Percentiles rank a stretch among this genome's conserved stretches.
These are phyloP conservation scores for Erebia ligea DNA, from an alignment of 2,888 invertebrate species.

Conservation along the genomic window DNA sequence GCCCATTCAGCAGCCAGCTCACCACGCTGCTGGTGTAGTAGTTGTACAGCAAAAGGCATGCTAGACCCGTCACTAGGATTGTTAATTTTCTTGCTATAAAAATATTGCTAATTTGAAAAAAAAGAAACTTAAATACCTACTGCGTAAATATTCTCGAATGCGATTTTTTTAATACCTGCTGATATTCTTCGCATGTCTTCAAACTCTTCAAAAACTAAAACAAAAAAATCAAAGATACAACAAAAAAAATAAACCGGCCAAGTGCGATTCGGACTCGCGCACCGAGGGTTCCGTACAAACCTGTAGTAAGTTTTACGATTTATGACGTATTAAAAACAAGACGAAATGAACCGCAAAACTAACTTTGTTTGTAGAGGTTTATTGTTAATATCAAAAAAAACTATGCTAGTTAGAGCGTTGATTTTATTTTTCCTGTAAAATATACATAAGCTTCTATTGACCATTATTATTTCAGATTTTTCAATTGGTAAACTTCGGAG, in stretches of 20 bases:
- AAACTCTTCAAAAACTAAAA: slow-evolving; percentile 67
- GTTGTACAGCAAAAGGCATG: slow-evolving; percentile 77
- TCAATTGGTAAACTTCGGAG: too few species aligned
- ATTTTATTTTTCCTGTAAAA: too few species aligned
- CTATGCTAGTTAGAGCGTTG: too few species aligned
- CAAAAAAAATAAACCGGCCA: not conserved
- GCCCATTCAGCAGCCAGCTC: slow-evolving; percentile 79
- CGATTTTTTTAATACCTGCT: slow-evolving; percentile 50
- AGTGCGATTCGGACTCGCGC: too few species aligned
- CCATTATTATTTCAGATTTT: too few species aligned
- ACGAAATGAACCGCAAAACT: too few species aligned
- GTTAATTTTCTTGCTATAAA: slow-evolving; percentile 61
- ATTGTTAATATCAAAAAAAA: too few species aligned
- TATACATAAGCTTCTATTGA: too few species aligned
- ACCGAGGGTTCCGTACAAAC: too few species aligned
- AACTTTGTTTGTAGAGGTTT: too few species aligned
- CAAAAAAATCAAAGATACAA: slow-evolving; percentile 9
- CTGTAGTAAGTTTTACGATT: too few species aligned
- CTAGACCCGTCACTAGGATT: slow-evolving; percentile 64
- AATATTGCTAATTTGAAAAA: not conserved
- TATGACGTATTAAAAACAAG: too few species aligned
- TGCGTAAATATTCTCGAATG: not conserved
- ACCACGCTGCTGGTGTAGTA: slow-evolving; percentile 85
- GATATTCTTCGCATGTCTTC: slow-evolving; percentile 49
- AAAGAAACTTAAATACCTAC: not conserved